phyloP scores from a whole-genome alignment of 2,113 vertebrate species.

The Istiophorus platypterus region DNA sequence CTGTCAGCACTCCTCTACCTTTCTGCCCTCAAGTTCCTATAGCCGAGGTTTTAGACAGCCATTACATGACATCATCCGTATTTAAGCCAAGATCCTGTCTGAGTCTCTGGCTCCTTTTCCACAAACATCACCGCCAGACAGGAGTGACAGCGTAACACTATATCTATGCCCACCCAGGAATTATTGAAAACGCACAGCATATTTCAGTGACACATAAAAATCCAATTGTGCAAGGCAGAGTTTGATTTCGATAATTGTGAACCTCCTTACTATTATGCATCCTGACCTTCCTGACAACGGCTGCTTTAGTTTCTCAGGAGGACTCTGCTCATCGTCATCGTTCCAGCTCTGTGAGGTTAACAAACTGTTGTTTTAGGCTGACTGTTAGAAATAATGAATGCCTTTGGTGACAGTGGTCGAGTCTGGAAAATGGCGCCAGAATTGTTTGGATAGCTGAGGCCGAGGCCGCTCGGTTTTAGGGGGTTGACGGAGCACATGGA shows the following conservation, averaged over 20 bases:
- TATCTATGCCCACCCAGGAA: slow-evolving; percentile 52
- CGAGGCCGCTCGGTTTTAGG: slow-evolving; percentile 39
- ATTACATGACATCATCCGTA: slow-evolving; percentile 78
- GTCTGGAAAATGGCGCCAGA: slow-evolving; percentile 29
- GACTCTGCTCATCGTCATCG: not conserved
- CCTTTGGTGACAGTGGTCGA: slow-evolving; percentile 49
- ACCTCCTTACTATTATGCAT: slow-evolving; percentile 8
- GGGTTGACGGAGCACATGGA: slow-evolving; percentile 28
- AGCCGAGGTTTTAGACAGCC: slow-evolving; percentile 54
- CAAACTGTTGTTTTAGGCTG: slow-evolving; percentile 45
- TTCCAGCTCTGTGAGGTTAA: slow-evolving; percentile 20
- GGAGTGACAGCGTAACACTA: slow-evolving; percentile 55
- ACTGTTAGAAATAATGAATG: slow-evolving; percentile 38
- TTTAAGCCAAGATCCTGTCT: slow-evolving; percentile 67
- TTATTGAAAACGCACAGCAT: slow-evolving; percentile 55
- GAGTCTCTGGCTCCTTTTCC: slow-evolving; percentile 51
- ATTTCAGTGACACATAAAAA: slow-evolving; percentile 63
- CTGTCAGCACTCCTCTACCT: slow-evolving; percentile 69
- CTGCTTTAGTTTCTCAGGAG: slow-evolving; percentile 17
- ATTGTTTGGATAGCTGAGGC: slow-evolving; percentile 70
- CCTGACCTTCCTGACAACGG: not conserved
- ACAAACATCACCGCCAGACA: slow-evolving; percentile 56
- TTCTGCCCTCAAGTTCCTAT: slow-evolving; percentile 46
- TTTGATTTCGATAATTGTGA: slow-evolving; percentile 49
- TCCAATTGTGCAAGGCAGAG: slow-evolving; percentile 35